Conservation (phyloP, 2,113 vertebrate species). For the Laticauda laticaudata region DNA sequence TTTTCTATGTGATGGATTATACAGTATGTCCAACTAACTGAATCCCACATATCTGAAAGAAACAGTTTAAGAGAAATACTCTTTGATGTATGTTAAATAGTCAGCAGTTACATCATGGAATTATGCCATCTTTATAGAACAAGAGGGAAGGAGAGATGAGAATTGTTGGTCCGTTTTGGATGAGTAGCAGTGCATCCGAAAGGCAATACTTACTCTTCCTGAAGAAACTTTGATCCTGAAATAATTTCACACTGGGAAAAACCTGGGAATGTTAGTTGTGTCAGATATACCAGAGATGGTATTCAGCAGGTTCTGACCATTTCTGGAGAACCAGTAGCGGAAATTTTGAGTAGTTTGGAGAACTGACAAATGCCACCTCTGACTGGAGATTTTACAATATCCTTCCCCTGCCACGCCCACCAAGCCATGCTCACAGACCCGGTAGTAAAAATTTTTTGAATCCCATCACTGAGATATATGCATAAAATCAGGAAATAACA, state of each 20-base stretch:
- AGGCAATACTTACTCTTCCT: neutral
- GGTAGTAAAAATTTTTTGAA: too few relatives aligned
- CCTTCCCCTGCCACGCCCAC: too few relatives aligned
- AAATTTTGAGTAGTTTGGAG: too few relatives aligned
- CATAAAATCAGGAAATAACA: neutral
- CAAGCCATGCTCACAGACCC: too few relatives aligned
- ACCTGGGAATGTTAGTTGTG: neutral
- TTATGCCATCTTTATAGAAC: neutral
- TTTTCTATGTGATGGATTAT: neutral
- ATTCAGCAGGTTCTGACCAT: too few relatives aligned
- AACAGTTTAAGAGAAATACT: neutral
- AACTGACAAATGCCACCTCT: too few relatives aligned
- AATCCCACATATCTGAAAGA: neutral
- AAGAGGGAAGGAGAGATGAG: neutral
- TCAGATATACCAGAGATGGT: neutral
- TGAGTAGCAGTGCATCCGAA: neutral
- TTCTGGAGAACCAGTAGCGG: too few relatives aligned
- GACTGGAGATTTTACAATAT: too few relatives aligned
- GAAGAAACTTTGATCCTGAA: neutral
- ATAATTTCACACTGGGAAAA: neutral
- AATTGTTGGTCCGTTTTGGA: neutral
- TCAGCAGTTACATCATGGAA: neutral
- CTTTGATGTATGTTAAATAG: neutral
- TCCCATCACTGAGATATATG: neutral
- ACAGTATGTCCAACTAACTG: neutral